Percentiles rank a stretch among this genome's conserved stretches.
Conservation (phyloP, 2,113 vertebrate species). For the Panthera uncia region DNA sequence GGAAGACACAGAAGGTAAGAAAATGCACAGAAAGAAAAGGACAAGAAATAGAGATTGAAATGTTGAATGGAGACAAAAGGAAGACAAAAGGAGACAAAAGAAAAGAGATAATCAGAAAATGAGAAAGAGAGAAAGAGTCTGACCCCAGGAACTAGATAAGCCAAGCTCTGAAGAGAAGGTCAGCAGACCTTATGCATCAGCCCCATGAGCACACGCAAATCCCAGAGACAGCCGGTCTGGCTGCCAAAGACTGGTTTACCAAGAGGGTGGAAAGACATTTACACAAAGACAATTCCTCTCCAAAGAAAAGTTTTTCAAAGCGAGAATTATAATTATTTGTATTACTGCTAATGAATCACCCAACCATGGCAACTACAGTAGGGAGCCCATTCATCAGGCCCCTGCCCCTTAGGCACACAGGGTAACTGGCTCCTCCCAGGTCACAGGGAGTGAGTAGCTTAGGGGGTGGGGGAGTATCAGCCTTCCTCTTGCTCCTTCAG, state of each 20-base stretch:
- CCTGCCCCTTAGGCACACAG: neutral
- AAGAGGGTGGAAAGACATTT: neutral
- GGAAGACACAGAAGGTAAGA: neutral
- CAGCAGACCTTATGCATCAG: neutral
- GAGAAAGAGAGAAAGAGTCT: neutral
- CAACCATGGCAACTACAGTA: neutral
- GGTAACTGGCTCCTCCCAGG: neutral
- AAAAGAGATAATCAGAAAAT: neutral
- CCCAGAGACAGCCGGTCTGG: neutral
- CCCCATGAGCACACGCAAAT: neutral
- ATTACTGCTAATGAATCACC: neutral
- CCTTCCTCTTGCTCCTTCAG: neutral
- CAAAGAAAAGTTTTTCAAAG: conserved; percentile 23
- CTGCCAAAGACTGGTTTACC: neutral
- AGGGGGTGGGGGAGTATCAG: neutral
- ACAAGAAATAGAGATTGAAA: neutral
- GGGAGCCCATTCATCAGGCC: neutral
- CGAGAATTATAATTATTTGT: conserved; percentile 20
- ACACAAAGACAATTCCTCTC: neutral
- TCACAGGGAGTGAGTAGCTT: neutral
- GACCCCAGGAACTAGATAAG: neutral
- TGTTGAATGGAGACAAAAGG: neutral
- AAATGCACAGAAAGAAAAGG: neutral
- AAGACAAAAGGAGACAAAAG: neutral
- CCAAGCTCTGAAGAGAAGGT: neutral